These are phyloP conservation scores for Spea hammondii DNA, from an alignment of 2,797 vertebrate genomes.

Conservation along the genomic window DNA sequence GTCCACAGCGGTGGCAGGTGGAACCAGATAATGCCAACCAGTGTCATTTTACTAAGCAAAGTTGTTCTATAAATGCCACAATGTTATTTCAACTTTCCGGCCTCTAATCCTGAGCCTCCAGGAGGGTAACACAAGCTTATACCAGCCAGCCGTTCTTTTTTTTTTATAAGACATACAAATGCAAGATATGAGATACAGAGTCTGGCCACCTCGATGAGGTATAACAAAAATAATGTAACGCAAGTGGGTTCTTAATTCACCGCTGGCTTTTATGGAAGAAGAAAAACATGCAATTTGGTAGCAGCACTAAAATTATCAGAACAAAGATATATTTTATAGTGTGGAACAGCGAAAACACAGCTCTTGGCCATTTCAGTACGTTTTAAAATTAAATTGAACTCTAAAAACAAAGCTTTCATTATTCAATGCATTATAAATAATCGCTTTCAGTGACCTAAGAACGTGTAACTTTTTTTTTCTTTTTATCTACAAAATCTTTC, in stretches of 20 bases:
- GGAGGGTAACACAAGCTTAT: background rate
- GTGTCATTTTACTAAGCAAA: slow-evolving; percentile 27
- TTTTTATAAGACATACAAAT: background rate
- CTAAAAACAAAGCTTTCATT: background rate
- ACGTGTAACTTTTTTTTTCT: background rate
- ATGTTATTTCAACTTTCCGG: slow-evolving; percentile 12
- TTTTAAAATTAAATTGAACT: background rate
- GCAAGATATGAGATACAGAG: background rate
- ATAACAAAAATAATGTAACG: background rate
- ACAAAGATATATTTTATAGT: background rate
- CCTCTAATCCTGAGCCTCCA: background rate
- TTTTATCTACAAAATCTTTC: background rate
- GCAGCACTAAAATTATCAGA: background rate
- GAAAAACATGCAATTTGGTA: slow-evolving; percentile 1
- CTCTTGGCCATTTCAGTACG: background rate
- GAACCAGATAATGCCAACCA: background rate
- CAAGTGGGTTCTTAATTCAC: background rate
- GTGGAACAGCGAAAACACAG: background rate
- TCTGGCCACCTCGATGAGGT: background rate
- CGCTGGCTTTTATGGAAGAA: background rate
- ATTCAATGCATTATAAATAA: background rate
- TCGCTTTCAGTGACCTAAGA: background rate
- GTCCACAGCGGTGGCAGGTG: slow-evolving; percentile 16
- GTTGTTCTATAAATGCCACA: background rate
- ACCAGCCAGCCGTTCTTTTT: background rate